Base-by-base conservation (phyloP, 2,888 invertebrate species). In the Chironomus riparius region DNA sequence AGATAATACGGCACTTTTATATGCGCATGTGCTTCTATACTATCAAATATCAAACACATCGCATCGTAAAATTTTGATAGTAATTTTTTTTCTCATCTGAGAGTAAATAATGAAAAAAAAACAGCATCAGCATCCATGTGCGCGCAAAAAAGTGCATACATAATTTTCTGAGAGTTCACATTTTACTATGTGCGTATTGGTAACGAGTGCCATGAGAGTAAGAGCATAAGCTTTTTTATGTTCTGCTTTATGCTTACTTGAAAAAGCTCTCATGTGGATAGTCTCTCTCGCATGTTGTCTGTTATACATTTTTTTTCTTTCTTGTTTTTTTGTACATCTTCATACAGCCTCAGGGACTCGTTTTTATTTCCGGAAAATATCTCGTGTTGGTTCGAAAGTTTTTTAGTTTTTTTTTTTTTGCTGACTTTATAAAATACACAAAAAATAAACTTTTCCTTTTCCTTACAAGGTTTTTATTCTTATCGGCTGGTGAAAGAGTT, bases 31-130 rank as follows among this genome's bases (percentile, higher is more conserved):
- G 21, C 24, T 21, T 56, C n/a, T 15, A 65, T 65, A 65, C 65
- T 65, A 24, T 21, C 65, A 65, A 18, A 56, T 18, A 13, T 56
- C 56, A 18, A 21, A 65, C 65, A 65, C 21, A 24, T 21, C 65
- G 24, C 65, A 65, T 65, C 65, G 65, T 65, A 65, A 65, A 65
- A 65, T 65, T 65, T 65, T 65, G 65, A 65, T 65, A 65, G 65
- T 65, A 65, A 65, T 22, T 22, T 65, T 65, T 65, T 65, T 65
- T 24, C 62, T 65, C 65, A 24, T 65, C 24, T 22, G 65, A 65
- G 65, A 65, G 22, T 65, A 65, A 65, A 65, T 24, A 65, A 62
- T 10, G 62, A 62, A 22, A 50, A n/a, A 13, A 50, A 24, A 10
- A 65, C 65, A 65, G 65, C 65, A 56, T 56, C 56, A 56, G 18